phyloP scores from a whole-genome alignment of 2,797 vertebrate species.

The Eupleurogrammus muticus region DNA sequence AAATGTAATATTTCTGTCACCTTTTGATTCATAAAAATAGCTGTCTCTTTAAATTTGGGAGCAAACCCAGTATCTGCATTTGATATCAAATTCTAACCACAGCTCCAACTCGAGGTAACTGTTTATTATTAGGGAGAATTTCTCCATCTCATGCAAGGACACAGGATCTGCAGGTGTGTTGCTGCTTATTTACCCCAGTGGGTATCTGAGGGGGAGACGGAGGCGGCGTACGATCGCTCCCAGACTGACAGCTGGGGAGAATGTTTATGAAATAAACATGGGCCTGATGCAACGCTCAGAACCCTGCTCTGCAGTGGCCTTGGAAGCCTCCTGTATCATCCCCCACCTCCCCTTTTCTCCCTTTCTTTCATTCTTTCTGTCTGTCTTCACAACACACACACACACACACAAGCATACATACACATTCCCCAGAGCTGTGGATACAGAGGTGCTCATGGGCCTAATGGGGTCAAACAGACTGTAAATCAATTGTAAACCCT shows the following conservation, averaged over 20 bases:
- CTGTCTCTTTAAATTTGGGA: not conserved
- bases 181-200: constrained; percentile 71
- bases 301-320: constrained; percentile 72
- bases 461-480: constrained; percentile 80
- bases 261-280: constrained; percentile 84
- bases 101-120: constrained; percentile 30
- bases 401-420: constrained; percentile 37
- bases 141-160: constrained; percentile 50
- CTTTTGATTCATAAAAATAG: not conserved
- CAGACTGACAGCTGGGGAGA: constrained; percentile 80
- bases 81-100: constrained; percentile 21
- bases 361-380: constrained; percentile 62
- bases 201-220: constrained; percentile 59
- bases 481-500: constrained; percentile 74
- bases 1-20: too few relatives aligned
- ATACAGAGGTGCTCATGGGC: constrained; percentile 71
- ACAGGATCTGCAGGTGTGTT: constrained; percentile 67
- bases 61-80: constrained; percentile 9
- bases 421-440: constrained; percentile 78
- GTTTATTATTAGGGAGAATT: constrained; percentile 51
- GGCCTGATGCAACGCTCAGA: constrained; percentile 79
- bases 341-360: constrained; percentile 29
- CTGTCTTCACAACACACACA: constrained; percentile 47
- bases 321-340: constrained; percentile 67
- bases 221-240: constrained; percentile 54